Percentiles rank a stretch among this genome's conserved stretches.
Evolutionary conservation across 2,113 vertebrate species (phyloP).

Genomic region (Poecilia latipinna): DNA sequence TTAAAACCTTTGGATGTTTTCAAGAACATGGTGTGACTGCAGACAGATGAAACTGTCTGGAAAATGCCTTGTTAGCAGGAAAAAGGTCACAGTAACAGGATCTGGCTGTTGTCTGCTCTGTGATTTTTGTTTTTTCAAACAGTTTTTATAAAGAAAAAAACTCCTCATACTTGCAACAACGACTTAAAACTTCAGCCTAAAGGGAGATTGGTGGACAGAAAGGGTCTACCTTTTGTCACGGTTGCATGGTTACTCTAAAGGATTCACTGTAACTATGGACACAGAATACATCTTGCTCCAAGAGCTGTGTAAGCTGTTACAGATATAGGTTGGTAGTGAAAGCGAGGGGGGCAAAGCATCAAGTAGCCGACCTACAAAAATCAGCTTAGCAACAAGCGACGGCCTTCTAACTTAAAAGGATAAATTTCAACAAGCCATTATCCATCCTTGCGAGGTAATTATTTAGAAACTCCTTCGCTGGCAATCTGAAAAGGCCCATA

Average conservation of each 20-base stretch:
- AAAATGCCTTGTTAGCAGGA: background rate
- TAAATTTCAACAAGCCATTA: slow-evolving; percentile 3
- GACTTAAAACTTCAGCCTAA: slow-evolving; percentile 48
- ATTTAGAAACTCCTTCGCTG: slow-evolving; percentile 18
- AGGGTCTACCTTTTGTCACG: slow-evolving; percentile 43
- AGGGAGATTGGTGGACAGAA: slow-evolving; percentile 27
- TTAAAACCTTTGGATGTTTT: background rate
- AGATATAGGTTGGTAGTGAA: slow-evolving; percentile 26
- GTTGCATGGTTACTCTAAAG: slow-evolving; percentile 63
- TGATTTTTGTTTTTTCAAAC: background rate
- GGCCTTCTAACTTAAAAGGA: background rate
- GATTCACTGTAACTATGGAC: slow-evolving; percentile 38
- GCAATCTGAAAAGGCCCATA: slow-evolving; percentile 7
- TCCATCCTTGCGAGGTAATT: background rate
- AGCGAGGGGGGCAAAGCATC: slow-evolving; percentile 12
- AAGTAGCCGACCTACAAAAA: background rate
- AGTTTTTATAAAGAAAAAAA: background rate
- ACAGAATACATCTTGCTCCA: slow-evolving; percentile 44
- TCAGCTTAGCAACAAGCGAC: background rate
- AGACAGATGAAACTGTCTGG: background rate
- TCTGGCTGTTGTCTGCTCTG: background rate
- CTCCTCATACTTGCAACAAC: slow-evolving; percentile 22
- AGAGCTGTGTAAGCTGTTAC: slow-evolving; percentile 24
- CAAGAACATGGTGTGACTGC: background rate
- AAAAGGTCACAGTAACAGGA: background rate